Evolutionary conservation across 2,888 invertebrate genomes (phyloP).

Genomic region (Parapristionchus giblindavisi): DNA sequence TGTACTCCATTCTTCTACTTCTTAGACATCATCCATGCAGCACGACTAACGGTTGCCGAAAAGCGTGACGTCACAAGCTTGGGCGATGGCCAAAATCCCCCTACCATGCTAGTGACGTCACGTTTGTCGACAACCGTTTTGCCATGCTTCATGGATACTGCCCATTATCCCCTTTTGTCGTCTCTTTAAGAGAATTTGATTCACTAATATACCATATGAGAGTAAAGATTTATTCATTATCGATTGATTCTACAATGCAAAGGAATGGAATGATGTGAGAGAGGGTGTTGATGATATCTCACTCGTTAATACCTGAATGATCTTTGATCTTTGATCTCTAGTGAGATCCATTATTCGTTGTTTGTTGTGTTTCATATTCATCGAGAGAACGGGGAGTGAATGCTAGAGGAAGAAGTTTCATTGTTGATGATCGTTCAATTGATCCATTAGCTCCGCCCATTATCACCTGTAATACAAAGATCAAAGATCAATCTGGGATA

Average conservation of each 20-base stretch:
- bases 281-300: neutral
- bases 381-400: conserved; percentile 58
- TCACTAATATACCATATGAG: too few relatives aligned
- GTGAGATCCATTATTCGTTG: too few relatives aligned
- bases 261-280: neutral
- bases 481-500: neutral
- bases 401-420: conserved; percentile 57
- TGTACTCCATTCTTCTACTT: conserved; percentile 19
- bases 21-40: too few relatives aligned
- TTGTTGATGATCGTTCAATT: conserved; percentile 41
- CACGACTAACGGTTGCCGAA: too few relatives aligned
- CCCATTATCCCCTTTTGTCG: too few relatives aligned
- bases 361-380: conserved; percentile 39
- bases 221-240: too few relatives aligned
- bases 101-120: too few relatives aligned
- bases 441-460: conserved; percentile 23
- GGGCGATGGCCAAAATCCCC: too few relatives aligned
- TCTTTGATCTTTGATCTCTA: conserved; percentile 37
- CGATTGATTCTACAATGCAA: neutral
- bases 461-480: conserved; percentile 4
- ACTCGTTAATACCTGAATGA: neutral
- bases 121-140: too few relatives aligned
- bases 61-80: too few relatives aligned
- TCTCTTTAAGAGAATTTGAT: too few relatives aligned
- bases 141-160: too few relatives aligned